phyloP scores from a whole-genome alignment of 2,888 invertebrate species.

The Cerceris rybyensis region DNA sequence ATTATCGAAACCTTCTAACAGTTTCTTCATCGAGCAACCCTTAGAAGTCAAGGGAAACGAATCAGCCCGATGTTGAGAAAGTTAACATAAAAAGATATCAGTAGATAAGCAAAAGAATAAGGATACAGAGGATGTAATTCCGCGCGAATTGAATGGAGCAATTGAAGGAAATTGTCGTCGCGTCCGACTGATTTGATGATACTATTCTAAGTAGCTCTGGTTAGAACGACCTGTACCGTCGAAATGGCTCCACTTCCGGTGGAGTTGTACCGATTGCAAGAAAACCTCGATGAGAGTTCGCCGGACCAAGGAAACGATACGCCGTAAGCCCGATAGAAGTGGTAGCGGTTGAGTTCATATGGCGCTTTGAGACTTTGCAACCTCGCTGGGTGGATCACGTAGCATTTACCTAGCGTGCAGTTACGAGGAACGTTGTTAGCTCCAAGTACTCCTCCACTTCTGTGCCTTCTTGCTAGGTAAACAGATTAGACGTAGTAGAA shows the following conservation, averaged over 20 bases:
- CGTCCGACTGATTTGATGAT: neutral
- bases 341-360: constrained; percentile 12
- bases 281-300: neutral
- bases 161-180: neutral
- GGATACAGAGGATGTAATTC: too few species aligned
- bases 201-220: too few species aligned
- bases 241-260: too few species aligned
- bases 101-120: too few species aligned
- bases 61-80: too few species aligned
- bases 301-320: constrained; percentile 6
- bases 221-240: too few species aligned
- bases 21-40: too few species aligned
- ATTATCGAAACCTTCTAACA: too few species aligned
- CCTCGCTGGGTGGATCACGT: constrained; percentile 1
- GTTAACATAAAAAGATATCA: too few species aligned
- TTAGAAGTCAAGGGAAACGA: too few species aligned
- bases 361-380: constrained; percentile 14
- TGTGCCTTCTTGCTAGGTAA: neutral
- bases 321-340: neutral
- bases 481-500: constrained; percentile 4
- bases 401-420: constrained; percentile 2
- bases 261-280: neutral
- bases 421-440: constrained; percentile 15
- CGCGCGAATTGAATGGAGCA: too few species aligned
- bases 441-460: constrained; percentile 1